Base-by-base conservation (phyloP, 2,888 invertebrate genomes). In the Ommatoiulus sabulosus region DNA sequence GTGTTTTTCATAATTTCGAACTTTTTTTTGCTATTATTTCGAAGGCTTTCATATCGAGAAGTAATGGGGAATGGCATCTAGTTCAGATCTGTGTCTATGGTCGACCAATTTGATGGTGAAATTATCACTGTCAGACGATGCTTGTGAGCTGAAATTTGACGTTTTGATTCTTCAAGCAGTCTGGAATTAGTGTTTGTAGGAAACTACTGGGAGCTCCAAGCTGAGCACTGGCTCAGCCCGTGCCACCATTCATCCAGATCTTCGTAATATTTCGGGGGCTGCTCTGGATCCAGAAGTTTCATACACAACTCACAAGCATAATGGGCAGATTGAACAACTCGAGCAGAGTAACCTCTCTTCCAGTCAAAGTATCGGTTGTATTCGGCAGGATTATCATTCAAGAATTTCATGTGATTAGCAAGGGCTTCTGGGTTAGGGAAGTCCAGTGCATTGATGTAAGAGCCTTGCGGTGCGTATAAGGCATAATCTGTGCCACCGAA, bases 401-500 rank as follows among this genome's bases (percentile, higher is more conserved):
- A 90, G 57, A 89, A 90, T 17, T 89, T 85, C 46, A 92, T 89
- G 86, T 91, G 91, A 3, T 90, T 89, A 6, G 91, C 91, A 43
- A 92, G 90, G n/a, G 90, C 90, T 89, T 91, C 89, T 0, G 92
- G 90, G 5, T 90, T 85, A 3, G 90, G 86, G 88, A 92, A 92
- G 44, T 91, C 91, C 5, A 90, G 90, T 0, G 91, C 92, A 89
- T 92, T 90, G 86, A 93, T 92, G 90, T 90, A 92, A 4, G 92
- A 91, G 20, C 90, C 90, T 20, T 90, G 90, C 0, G 92, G 92
- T 2, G 91, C 90, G 6, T 91, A 89, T n/a, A 46, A 17, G 1
- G 90, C 89, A 88, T 92, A 92, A 89, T 92, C 90, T 0, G 91
- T 91, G 12, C 91, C 90, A 0, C 92, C 92, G 85, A 91, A 91